Conservation (phyloP, 2,888 invertebrate genomes). For the Halictus quadricinctus region DNA sequence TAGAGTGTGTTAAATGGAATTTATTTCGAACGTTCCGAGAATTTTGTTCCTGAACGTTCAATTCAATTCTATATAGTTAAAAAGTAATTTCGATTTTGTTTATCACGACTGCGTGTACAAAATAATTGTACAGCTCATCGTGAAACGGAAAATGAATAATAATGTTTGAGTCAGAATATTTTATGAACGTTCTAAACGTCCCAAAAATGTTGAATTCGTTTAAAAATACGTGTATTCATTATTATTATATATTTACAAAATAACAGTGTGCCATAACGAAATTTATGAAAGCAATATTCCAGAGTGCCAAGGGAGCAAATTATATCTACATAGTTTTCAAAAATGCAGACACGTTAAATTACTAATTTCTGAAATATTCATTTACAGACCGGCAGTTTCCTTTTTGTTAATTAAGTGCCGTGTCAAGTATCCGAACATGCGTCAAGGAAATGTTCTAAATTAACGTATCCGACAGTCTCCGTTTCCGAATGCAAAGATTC, state of each 20-base stretch:
- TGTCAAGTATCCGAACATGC: neutral
- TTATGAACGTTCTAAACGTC: neutral
- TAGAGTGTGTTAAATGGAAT: neutral
- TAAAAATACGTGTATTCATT: neutral
- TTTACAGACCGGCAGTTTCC: neutral
- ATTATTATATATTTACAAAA: neutral
- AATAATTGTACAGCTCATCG: too few species aligned
- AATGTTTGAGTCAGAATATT: neutral
- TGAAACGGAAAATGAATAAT: too few species aligned
- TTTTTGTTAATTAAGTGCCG: neutral
- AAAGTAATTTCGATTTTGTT: neutral
- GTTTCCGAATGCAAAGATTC: neutral
- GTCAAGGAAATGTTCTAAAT: neutral
- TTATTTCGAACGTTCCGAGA: too few species aligned
- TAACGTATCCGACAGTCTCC: neutral
- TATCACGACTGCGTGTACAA: neutral
- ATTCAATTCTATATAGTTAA: neutral
- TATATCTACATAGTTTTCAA: neutral
- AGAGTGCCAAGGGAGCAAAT: too few species aligned
- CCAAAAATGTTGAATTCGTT: neutral
- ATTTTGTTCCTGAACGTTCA: neutral
- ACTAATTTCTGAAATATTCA: neutral
- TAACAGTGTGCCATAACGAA: neutral
- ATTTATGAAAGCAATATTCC: neutral
- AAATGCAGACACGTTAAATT: neutral